Base-by-base conservation (phyloP, 2,113 vertebrate species). In the Motacilla tschutschensis region DNA sequence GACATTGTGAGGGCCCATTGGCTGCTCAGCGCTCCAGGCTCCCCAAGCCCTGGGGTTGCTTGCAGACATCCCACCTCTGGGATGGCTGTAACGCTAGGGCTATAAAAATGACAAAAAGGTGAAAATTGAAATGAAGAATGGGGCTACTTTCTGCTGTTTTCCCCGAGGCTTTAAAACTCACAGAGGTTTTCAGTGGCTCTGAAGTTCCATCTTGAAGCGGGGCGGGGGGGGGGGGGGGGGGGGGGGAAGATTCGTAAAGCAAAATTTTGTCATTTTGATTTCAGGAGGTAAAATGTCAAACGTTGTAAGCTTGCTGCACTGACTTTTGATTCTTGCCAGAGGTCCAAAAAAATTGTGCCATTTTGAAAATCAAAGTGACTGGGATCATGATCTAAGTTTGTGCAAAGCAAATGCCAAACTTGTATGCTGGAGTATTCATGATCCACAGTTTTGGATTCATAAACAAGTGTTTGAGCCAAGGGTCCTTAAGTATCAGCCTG, bases 221-320 rank as follows among this genome's bases (percentile, higher is more conserved):
- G 2, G 0, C 1, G 1, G 1, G 2, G 6, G 6, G 2, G 0
- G 1, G 1, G 1, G 2, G 6, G 6, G n/a, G n/a, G 2, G 0
- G 1, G 1, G 1, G 2, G 6, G 6, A 33, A 20, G 14, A 14
- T 14, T 33, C 28, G 10, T 31, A 51, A 51, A 79, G 20, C 4
- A 33, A 71, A 87, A 22, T 44, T 44, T 74, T 2, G 1, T 51
- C 24, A 19, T 71, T 87, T 70, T 59, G 28, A 57, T 80, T 67
- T 44, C 10, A 55, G 31, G 46, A 73, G 76, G 51, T 73, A 77
- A 87, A 82, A 82, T 44, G 47, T 62, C 72, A 84, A 9, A 58
- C 9, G 2, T 31, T 62, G 24, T 36, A 50, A 75, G 14, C 47
- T 76, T 2, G 2, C 19, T 31, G 33, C 2, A 3, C 12, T 73